Conservation (phyloP, 2,113 vertebrate species). For the Pseudolaguvia tuberculata region DNA sequence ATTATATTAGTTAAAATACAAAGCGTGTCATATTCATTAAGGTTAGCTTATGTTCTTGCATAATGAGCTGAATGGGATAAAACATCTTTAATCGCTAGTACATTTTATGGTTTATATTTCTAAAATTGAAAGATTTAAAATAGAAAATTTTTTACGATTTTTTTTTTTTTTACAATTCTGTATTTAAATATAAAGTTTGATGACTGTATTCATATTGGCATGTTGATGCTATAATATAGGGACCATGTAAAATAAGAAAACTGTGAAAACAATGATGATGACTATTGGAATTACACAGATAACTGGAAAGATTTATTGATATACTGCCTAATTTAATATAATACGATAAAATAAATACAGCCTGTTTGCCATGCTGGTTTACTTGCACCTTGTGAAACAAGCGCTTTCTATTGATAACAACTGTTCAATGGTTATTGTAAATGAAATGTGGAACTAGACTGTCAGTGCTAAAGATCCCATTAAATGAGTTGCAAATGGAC, state of each 20-base stretch:
- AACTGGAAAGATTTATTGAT: background rate
- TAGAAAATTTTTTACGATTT: background rate
- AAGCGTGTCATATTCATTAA: background rate
- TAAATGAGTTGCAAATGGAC: conserved; percentile 4
- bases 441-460: conserved; percentile 8
- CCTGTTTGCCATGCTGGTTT: background rate
- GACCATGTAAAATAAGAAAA: conserved; percentile 27
- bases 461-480: background rate
- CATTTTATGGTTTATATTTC: conserved; percentile 5
- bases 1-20: background rate
- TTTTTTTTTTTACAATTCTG: background rate
- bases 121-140: background rate
- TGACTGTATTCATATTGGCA: conserved; percentile 4
- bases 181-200: background rate
- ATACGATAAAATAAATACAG: background rate
- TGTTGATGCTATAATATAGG: conserved; percentile 16
- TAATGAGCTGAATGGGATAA: conserved; percentile 10
- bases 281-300: background rate
- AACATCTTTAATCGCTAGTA: background rate
- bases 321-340: background rate
- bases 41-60: background rate
- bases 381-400: conserved; percentile 7
- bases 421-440: background rate
- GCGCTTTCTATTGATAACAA: conserved; percentile 12
- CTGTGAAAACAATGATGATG: conserved; percentile 14